phyloP scores from a whole-genome alignment of 2,888 invertebrate species.

The Dolichopus griseipennis region DNA sequence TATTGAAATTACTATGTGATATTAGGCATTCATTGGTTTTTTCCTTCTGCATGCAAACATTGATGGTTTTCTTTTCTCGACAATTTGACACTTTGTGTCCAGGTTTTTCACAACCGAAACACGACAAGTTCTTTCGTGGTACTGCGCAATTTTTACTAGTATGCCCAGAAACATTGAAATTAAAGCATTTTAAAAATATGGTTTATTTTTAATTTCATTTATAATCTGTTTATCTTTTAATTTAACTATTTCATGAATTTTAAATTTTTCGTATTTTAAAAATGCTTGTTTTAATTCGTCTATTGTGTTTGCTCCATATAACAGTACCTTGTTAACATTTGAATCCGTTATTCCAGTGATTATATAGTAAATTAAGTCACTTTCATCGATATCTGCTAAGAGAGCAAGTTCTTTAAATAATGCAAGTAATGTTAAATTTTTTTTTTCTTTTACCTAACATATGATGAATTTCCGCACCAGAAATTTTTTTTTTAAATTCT shows the following conservation, averaged over 20 bases:
- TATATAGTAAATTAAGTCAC: conserved; percentile 7
- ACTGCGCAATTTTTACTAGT: neutral
- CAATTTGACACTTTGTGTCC: neutral
- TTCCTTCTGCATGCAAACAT: no score
- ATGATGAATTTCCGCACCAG: no score
- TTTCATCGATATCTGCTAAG: conserved; percentile 10
- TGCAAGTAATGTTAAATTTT: conserved; percentile 11
- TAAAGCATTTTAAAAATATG: neutral
- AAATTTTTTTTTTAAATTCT: conserved; percentile 9
- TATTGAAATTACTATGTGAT: no score
- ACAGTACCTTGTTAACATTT: no score
- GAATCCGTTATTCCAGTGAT: conserved; percentile 9
- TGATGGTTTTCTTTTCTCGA: neutral
- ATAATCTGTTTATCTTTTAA: no score
- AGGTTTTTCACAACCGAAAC: neutral
- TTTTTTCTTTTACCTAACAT: neutral
- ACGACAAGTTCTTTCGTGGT: neutral
- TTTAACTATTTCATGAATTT: no score
- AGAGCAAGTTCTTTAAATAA: conserved; percentile 10
- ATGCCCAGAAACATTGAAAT: neutral
- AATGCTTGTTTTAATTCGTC: no score
- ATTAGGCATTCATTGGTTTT: no score
- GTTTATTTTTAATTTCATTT: no score
- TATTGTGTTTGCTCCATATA: no score
- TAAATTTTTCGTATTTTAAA: no score